Evolutionary conservation across 1,140 invertebrate species (phyloP).

Genomic region (Spodoptera litura): DNA sequence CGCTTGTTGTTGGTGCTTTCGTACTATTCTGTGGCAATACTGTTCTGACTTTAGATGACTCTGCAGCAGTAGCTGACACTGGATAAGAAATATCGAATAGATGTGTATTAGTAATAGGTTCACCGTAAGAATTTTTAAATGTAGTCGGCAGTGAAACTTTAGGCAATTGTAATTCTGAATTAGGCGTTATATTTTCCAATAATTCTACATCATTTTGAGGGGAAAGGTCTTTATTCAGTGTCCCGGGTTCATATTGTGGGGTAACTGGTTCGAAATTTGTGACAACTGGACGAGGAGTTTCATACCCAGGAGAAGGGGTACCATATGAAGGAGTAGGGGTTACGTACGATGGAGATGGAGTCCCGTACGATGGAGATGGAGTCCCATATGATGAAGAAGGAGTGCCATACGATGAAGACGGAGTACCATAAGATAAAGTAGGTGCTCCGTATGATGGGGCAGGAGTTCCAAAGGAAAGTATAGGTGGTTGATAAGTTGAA

Average conservation of each 20-base stretch:
- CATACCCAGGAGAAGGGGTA: slow-evolving; percentile 48
- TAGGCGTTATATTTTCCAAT: slow-evolving; percentile 58
- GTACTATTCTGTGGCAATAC: slow-evolving; percentile 62
- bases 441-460: slow-evolving; percentile 51
- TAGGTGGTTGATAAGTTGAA: slow-evolving; percentile 53
- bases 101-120: slow-evolving; percentile 72
- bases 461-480: slow-evolving; percentile 43
- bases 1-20: slow-evolving; percentile 59
- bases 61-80: slow-evolving; percentile 72
- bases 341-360: slow-evolving; percentile 49
- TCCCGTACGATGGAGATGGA: slow-evolving; percentile 21
- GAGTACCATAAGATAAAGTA: slow-evolving; percentile 43
- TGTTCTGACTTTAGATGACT: slow-evolving; percentile 76
- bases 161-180: slow-evolving; percentile 69
- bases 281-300: slow-evolving; percentile 48
- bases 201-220: slow-evolving; percentile 63
- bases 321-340: slow-evolving; percentile 48
- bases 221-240: slow-evolving; percentile 64
- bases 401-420: neutral
- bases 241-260: slow-evolving; percentile 54
- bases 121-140: slow-evolving; percentile 81
- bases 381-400: slow-evolving; percentile 52
- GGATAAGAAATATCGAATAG: slow-evolving; percentile 71
- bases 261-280: slow-evolving; percentile 50
- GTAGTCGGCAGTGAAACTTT: slow-evolving; percentile 69